Conservation (phyloP, 1,140 invertebrate genomes). For the Pogonognathellus flavescens region DNA sequence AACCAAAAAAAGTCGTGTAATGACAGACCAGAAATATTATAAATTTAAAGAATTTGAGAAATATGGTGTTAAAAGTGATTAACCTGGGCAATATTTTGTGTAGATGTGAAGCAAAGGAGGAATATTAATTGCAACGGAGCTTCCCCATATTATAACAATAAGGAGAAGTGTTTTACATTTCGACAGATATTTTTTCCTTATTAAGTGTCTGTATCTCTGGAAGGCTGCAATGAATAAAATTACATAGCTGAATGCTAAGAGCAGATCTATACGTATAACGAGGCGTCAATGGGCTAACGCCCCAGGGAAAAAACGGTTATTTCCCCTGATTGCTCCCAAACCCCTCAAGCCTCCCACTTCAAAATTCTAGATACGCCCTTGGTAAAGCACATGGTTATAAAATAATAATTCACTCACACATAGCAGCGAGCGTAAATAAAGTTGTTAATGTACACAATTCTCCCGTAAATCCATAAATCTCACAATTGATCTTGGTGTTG, state of each 20-base stretch:
- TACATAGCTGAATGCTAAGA: no score
- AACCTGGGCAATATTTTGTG: constrained; percentile 25
- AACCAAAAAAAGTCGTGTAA: no score
- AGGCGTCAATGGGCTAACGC: no score
- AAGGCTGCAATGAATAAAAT: not conserved
- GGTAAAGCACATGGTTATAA: no score
- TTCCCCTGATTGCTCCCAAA: no score
- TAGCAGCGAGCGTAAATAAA: constrained; percentile 7
- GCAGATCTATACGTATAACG: no score
- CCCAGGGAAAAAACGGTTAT: no score
- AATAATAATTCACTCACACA: not conserved
- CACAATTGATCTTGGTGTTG: not conserved
- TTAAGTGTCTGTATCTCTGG: not conserved
- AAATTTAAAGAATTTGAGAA: no score
- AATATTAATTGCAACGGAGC: not conserved
- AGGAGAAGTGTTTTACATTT: not conserved
- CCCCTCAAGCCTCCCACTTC: no score
- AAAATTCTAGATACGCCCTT: no score
- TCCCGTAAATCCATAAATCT: constrained; percentile 44
- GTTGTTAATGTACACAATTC: not conserved
- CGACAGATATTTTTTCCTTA: not conserved
- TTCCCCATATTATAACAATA: constrained; percentile 6
- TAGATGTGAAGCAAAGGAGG: not conserved
- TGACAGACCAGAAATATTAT: no score
- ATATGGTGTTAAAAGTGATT: not conserved